phyloP scores from a whole-genome alignment of 2,888 invertebrate genomes.

The Lingula anatina region DNA sequence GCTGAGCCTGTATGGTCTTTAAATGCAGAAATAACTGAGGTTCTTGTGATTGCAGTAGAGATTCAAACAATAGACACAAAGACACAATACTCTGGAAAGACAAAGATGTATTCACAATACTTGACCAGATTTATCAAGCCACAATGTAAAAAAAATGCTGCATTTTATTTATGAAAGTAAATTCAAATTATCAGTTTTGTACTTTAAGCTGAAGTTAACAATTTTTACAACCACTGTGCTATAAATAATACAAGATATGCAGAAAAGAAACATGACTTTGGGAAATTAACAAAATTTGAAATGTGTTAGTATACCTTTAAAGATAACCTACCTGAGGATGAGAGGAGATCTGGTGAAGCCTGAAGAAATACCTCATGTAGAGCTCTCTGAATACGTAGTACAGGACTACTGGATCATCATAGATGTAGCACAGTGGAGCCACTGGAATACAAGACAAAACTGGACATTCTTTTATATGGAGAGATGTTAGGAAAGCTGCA shows the following conservation, averaged over 20 bases:
- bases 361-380: conserved; percentile 86
- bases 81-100: conserved; percentile 71
- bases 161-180: too few species aligned
- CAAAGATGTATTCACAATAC: background rate
- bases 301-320: too few species aligned
- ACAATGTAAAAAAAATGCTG: too few species aligned
- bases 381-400: conserved; percentile 88
- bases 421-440: conserved; percentile 90
- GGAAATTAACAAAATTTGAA: too few species aligned
- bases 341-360: conserved; percentile 85
- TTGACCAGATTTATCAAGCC: background rate
- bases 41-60: conserved; percentile 82
- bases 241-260: too few species aligned
- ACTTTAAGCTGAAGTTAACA: too few species aligned
- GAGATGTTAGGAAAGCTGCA: too few species aligned
- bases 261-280: too few species aligned
- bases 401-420: conserved; percentile 78
- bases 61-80: conserved; percentile 82
- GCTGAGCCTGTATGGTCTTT: conserved; percentile 79
- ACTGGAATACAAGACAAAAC: conserved; percentile 59
- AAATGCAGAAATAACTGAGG: conserved; percentile 89
- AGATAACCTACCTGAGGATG: conserved; percentile 67
- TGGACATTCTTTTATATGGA: too few species aligned
- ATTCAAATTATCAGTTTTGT: too few species aligned
- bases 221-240: too few species aligned